These are phyloP conservation scores for Pleuronectes platessa DNA, from an alignment of 2,113 vertebrate genomes.

Conservation along the genomic window DNA sequence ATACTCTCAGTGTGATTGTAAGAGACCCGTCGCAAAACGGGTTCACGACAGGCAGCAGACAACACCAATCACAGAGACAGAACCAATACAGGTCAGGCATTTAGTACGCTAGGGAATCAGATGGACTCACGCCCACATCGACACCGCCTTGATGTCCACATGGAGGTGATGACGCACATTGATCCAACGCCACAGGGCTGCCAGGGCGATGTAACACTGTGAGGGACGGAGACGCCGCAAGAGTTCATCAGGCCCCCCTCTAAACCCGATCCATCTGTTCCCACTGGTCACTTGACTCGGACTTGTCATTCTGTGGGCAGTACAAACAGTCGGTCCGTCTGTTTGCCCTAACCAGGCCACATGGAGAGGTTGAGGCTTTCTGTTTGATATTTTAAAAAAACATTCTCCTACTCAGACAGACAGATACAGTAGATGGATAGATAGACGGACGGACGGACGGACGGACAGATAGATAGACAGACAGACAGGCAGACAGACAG, in stretches of 20 bases:
- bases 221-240: slow-evolving; percentile 37
- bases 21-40: slow-evolving; percentile 56
- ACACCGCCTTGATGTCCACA: slow-evolving; percentile 11
- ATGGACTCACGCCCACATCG: slow-evolving; percentile 4
- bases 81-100: slow-evolving; percentile 51
- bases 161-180: slow-evolving; percentile 41
- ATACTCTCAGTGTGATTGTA: slow-evolving; percentile 71
- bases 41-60: slow-evolving; percentile 53
- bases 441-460: too few relatives aligned
- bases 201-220: slow-evolving; percentile 23
- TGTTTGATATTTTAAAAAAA: slow-evolving; percentile 22
- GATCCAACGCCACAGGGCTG: slow-evolving; percentile 38
- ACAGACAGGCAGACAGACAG: too few relatives aligned
- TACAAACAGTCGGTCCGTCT: slow-evolving; percentile 61
- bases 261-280: slow-evolving; percentile 77
- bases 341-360: slow-evolving; percentile 50
- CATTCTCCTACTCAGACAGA: background rate
- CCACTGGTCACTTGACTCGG: slow-evolving; percentile 69
- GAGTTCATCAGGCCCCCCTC: slow-evolving; percentile 62
- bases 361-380: slow-evolving; percentile 38
- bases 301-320: slow-evolving; percentile 62
- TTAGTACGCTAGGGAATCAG: slow-evolving; percentile 36
- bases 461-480: too few relatives aligned
- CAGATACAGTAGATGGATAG: too few relatives aligned
- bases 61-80: slow-evolving; percentile 59